These are phyloP conservation scores for Polydrusus pterygomalis DNA, from an alignment of 2,888 invertebrate genomes.

Conservation along the genomic window DNA sequence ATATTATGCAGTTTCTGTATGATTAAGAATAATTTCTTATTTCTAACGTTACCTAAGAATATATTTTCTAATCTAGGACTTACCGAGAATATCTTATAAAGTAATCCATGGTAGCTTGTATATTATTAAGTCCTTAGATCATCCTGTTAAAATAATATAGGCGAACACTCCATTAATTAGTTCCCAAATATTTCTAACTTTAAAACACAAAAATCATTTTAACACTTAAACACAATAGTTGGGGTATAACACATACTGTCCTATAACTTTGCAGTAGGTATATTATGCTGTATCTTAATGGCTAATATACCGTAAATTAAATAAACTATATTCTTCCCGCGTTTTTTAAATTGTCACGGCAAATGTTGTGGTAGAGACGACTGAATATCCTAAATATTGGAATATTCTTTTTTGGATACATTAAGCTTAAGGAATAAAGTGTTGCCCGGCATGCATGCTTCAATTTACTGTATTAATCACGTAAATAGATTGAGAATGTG, in stretches of 20 bases:
- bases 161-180: neutral
- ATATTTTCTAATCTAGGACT: neutral
- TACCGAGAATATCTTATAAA: slow-evolving; percentile 2
- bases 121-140: neutral
- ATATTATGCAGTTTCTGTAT: too few species aligned
- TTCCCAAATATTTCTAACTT: neutral
- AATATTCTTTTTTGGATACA: slow-evolving; percentile 51
- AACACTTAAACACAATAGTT: neutral
- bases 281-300: neutral
- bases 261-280: neutral
- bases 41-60: neutral
- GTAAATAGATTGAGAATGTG: slow-evolving; percentile 72
- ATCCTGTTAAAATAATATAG: neutral
- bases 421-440: slow-evolving; percentile 64
- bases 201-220: neutral
- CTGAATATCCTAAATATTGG: slow-evolving; percentile 42
- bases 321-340: too few species aligned
- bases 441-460: slow-evolving; percentile 67
- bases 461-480: slow-evolving; percentile 73
- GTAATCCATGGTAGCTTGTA: slow-evolving; percentile 6
- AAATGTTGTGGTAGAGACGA: neutral
- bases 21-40: too few species aligned
- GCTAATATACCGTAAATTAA: too few species aligned
- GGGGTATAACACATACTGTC: too few species aligned
- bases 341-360: neutral